Conservation (phyloP, 2,888 invertebrate genomes). For the Callinectes sapidus region DNA sequence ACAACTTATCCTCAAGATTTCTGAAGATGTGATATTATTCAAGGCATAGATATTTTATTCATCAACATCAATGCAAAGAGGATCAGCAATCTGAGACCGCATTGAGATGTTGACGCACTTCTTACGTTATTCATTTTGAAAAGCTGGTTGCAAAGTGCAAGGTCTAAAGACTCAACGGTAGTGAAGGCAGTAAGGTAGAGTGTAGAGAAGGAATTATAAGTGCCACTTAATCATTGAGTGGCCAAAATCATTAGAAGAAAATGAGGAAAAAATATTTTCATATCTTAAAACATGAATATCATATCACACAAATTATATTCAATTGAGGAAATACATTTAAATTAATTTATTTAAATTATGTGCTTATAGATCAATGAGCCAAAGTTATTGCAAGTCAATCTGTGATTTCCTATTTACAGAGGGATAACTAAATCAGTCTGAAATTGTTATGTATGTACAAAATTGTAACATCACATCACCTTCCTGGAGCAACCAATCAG, state of each 20-base stretch:
- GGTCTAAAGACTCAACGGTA: not conserved
- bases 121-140: not conserved
- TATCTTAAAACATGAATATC: not conserved
- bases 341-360: not conserved
- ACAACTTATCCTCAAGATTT: not conserved
- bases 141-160: not conserved
- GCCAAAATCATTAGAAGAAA: not conserved
- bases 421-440: not conserved
- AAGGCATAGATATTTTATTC: not conserved
- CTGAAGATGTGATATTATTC: not conserved
- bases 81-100: not conserved
- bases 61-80: not conserved
- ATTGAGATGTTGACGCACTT: not conserved
- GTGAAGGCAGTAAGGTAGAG: not conserved
- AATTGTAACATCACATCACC: not conserved
- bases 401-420: not conserved
- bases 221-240: not conserved
- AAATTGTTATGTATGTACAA: conserved; percentile 1
- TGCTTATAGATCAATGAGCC: conserved; percentile 8
- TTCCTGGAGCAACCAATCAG: conserved; percentile 10
- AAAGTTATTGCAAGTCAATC: not conserved
- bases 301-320: not conserved
- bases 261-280: not conserved
- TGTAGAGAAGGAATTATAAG: not conserved
- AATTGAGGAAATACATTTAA: not conserved